Base-by-base conservation (phyloP, 2,113 vertebrate genomes). In the Etia nguti region DNA sequence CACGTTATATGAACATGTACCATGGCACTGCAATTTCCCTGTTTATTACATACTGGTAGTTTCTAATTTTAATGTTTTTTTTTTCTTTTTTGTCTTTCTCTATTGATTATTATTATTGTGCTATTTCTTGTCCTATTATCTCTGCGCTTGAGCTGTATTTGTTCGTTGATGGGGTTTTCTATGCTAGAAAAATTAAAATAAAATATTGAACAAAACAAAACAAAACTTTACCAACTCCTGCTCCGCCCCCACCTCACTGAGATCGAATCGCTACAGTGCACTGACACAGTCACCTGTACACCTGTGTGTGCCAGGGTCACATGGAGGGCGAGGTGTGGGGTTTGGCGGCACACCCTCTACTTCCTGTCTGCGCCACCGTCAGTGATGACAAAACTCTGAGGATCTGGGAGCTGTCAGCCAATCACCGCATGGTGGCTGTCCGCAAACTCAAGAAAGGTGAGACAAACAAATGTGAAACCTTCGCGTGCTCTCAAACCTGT, bases 321-420 rank as follows among this genome's bases (percentile, higher is more conserved):
- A 99, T 99, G 98, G 98, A 99, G 89, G 98, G 99, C 18, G 98
- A 99, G 88, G 98, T 99, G 13, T 99, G 98, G 98, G 99, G 99
- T 26, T 87, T 99, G 90, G 98, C 98, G 1, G 97, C 97, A 50
- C 98, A 99, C 52, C 99, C 99, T 6, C 96, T 98, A 29, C 97
- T 99, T 92, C 98, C 99, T 13, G 95, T 99, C 91, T 99, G 98
- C 13, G 98, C 99, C 60, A 99, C 98, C 0, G 98, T 99, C 86
- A 98, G 98, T 2, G 98, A 99, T 1, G 99, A 99, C 91, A 98
- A 97, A 94, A 99, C 99, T 0, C 97, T 99, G 38, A 95, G 98
- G 15, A 98, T 99, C 95, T 99, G 98, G 99, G 99, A 99, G 68
- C 96, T 99, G 16, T 99, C 98, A 0, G 94, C 97, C 68, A 98